Percentiles rank a stretch among this genome's conserved stretches.
phyloP scores from a whole-genome alignment of 2,113 vertebrate genomes.

The Equus quagga region DNA sequence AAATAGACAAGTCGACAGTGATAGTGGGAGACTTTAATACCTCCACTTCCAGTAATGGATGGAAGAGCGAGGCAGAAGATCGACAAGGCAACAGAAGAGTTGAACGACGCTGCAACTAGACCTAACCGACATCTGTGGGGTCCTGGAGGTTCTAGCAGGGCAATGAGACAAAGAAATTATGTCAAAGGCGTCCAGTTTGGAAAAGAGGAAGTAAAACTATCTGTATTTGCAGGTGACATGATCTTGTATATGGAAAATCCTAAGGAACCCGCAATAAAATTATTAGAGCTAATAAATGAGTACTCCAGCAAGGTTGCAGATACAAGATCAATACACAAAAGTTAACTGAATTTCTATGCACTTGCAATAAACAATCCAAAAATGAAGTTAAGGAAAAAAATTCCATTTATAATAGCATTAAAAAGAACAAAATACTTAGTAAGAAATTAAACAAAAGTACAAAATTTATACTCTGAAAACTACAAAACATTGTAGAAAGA shows the following conservation, averaged over 20 bases:
- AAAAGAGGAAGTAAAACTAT: not conserved
- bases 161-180: not conserved
- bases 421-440: not conserved
- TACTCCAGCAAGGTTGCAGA: not conserved
- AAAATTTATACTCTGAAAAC: not conserved
- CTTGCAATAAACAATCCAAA: not conserved
- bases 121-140: not conserved
- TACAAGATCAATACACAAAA: not conserved
- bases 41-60: not conserved
- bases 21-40: not conserved
- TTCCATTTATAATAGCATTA: not conserved
- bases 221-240: not conserved
- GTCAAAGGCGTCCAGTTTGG: not conserved
- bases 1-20: not conserved
- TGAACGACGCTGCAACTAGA: not conserved
- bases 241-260: not conserved
- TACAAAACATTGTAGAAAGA: not conserved
- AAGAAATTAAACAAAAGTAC: not conserved
- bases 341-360: not conserved
- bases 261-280: not conserved
- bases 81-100: not conserved
- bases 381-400: constrained; percentile 42
- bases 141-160: not conserved
- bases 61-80: not conserved
- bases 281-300: not conserved